These are phyloP conservation scores for Leistus spinibarbis DNA, from an alignment of 2,888 invertebrate species.

Conservation along the genomic window DNA sequence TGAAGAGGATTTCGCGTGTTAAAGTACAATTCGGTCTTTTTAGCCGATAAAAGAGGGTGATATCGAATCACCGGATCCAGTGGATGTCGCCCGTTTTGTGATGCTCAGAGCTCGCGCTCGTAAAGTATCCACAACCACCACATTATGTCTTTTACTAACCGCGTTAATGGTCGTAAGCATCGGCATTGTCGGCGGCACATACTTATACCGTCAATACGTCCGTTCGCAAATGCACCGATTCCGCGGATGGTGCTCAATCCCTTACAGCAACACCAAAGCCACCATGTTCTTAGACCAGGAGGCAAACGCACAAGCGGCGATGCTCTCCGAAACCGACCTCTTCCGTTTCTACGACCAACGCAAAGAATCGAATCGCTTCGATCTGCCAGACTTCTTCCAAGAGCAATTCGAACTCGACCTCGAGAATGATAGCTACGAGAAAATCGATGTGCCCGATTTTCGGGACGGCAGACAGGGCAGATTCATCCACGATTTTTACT, in stretches of 20 bases:
- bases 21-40: too few species aligned
- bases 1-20: too few species aligned
- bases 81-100: slow-evolving; percentile 54
- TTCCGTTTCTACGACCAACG: slow-evolving; percentile 18
- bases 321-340: slow-evolving; percentile 41
- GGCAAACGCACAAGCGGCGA: slow-evolving; percentile 44
- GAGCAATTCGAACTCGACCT: slow-evolving; percentile 83
- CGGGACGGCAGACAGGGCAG: slow-evolving; percentile 80
- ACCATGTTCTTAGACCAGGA: slow-evolving; percentile 31
- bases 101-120: slow-evolving; percentile 60
- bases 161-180: slow-evolving; percentile 73
- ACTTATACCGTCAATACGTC: slow-evolving; percentile 76
- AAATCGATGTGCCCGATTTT: slow-evolving; percentile 85
- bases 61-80: slow-evolving; percentile 56
- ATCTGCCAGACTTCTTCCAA: slow-evolving; percentile 62
- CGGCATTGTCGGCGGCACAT: slow-evolving; percentile 73
- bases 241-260: slow-evolving; percentile 73
- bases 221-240: slow-evolving; percentile 66
- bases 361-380: slow-evolving; percentile 17
- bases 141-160: slow-evolving; percentile 71
- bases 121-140: slow-evolving; percentile 66
- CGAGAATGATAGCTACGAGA: slow-evolving; percentile 75
- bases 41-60: slow-evolving; percentile 50
- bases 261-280: slow-evolving; percentile 56
- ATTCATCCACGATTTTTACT: slow-evolving; percentile 91